Evolutionary conservation across 2,797 vertebrate genomes (phyloP).

Genomic region (Cuniculus paca): DNA sequence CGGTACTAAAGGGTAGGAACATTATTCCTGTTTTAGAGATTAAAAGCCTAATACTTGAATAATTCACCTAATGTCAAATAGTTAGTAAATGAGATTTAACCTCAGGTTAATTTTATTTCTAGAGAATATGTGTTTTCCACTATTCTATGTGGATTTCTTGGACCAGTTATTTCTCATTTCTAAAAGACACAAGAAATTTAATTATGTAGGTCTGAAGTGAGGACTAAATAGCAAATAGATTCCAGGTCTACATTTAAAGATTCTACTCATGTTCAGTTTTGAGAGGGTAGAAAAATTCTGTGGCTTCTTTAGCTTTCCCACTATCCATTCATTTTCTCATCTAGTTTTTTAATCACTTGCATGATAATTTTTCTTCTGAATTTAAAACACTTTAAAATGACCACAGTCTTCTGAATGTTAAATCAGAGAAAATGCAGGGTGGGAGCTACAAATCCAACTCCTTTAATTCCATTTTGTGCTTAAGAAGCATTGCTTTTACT

Average conservation of each 20-base stretch:
- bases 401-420: not conserved
- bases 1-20: not conserved
- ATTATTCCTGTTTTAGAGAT: not conserved
- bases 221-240: not conserved
- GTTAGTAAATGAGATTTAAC: not conserved
- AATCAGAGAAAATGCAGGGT: constrained; percentile 13
- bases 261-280: not conserved
- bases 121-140: constrained; percentile 22
- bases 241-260: not conserved
- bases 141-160: not conserved
- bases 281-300: not conserved
- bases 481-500: not conserved
- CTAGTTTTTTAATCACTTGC: not conserved
- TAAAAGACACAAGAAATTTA: constrained; percentile 18
- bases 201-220: not conserved
- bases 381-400: constrained; percentile 53
- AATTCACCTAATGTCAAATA: constrained; percentile 25
- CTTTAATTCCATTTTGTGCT: not conserved
- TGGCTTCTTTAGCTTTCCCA: not conserved
- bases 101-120: not conserved
- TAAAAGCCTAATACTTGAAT: not conserved
- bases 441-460: not conserved
- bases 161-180: not conserved
- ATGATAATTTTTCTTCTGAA: constrained; percentile 27
- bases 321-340: constrained; percentile 16